Conservation (phyloP, 2,888 invertebrate genomes). For the Spicauda simplicius region DNA sequence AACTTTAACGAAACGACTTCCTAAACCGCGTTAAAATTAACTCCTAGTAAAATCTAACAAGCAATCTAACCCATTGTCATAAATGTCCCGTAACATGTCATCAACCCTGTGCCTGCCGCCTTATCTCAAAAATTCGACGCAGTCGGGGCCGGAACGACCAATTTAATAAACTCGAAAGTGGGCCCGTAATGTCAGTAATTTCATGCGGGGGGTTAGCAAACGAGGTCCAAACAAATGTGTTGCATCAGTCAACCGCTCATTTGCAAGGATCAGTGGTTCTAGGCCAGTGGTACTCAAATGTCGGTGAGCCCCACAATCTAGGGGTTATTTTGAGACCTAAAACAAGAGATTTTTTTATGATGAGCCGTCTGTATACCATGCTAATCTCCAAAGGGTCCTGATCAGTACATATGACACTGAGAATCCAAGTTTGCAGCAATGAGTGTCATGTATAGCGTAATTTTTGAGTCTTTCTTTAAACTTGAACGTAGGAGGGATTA, state of each 20-base stretch:
- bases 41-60: slow-evolving; percentile 14
- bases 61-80: slow-evolving; percentile 27
- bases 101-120: slow-evolving; percentile 41
- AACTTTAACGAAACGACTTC: slow-evolving; percentile 1
- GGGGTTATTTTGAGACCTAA: too few species aligned
- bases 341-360: too few species aligned
- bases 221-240: slow-evolving; percentile 61
- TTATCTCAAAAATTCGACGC: slow-evolving; percentile 50
- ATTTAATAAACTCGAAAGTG: slow-evolving; percentile 50
- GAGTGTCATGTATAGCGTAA: too few species aligned
- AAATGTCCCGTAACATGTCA: slow-evolving; percentile 43
- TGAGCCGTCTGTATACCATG: too few species aligned
- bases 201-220: slow-evolving; percentile 53
- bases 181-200: slow-evolving; percentile 41
- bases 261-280: slow-evolving; percentile 52
- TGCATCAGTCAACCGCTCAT: slow-evolving; percentile 65
- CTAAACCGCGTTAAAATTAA: slow-evolving; percentile 14
- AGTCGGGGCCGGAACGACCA: slow-evolving; percentile 50
- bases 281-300: not conserved
- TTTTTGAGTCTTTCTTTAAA: too few species aligned
- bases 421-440: too few species aligned
- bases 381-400: too few species aligned
- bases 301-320: too few species aligned
- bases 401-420: too few species aligned
- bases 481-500: too few species aligned